Evolutionary conservation across 1,140 invertebrate genomes (phyloP).

Genomic region (Diorhabda sublineata): DNA sequence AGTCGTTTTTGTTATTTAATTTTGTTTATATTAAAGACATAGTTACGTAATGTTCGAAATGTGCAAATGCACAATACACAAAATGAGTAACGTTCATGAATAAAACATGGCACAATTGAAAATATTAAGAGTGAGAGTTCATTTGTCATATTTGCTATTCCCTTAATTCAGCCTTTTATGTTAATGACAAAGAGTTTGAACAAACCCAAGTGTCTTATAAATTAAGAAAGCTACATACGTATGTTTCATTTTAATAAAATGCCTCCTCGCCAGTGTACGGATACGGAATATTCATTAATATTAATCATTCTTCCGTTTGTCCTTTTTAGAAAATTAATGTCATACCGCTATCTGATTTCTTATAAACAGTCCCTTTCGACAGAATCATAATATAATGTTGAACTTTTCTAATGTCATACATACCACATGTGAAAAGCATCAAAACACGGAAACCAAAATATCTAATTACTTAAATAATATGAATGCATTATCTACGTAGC

Average conservation of each 20-base stretch:
- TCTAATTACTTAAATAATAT: slow-evolving; percentile 38
- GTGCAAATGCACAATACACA: slow-evolving; percentile 25
- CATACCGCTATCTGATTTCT: background rate
- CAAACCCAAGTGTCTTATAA: slow-evolving; percentile 18
- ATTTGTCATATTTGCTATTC: slow-evolving; percentile 37
- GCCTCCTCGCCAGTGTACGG: slow-evolving; percentile 2
- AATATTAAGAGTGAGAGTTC: slow-evolving; percentile 38
- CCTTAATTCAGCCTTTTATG: slow-evolving; percentile 33
- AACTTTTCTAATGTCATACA: background rate
- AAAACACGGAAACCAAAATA: background rate
- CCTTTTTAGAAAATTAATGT: background rate
- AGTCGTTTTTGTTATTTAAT: background rate
- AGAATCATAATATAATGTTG: too few species aligned
- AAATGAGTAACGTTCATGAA: slow-evolving; percentile 30
- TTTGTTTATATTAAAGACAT: slow-evolving; percentile 6
- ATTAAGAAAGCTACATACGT: slow-evolving; percentile 17
- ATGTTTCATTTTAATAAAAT: slow-evolving; percentile 19
- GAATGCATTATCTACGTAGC: slow-evolving; percentile 41
- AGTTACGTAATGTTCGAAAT: slow-evolving; percentile 26
- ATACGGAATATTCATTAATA: slow-evolving; percentile 13
- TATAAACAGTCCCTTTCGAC: background rate
- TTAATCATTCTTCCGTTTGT: slow-evolving; percentile 1
- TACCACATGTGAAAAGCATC: background rate
- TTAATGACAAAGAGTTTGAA: slow-evolving; percentile 25
- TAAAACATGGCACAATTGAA: slow-evolving; percentile 39